A percentile compares a stretch with the other conserved stretches of the same genome.
Conservation (phyloP, 2,113 vertebrate genomes). For the Hypanus sabinus region DNA sequence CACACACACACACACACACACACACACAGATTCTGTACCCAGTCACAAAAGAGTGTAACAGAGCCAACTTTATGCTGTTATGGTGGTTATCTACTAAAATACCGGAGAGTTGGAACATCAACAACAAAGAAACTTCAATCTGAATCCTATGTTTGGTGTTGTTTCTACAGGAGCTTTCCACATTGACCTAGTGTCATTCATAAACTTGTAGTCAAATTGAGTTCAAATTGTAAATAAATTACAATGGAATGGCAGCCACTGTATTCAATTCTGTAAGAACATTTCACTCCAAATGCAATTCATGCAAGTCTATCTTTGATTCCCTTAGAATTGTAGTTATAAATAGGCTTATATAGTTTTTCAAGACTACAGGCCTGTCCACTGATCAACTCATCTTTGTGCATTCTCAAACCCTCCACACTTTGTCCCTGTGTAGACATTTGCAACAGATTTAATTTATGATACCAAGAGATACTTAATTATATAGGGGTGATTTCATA, state of each 20-base stretch:
- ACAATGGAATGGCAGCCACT: too few species aligned
- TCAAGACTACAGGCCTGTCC: not conserved
- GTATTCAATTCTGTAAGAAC: too few species aligned
- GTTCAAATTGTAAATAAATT: too few species aligned
- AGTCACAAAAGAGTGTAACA: too few species aligned
- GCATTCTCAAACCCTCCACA: not conserved
- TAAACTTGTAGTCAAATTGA: not conserved
- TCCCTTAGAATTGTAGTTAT: too few species aligned
- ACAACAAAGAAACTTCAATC: not conserved
- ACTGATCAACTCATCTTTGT: not conserved
- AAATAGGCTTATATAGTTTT: too few species aligned
- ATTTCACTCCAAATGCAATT: too few species aligned
- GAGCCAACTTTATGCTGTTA: too few species aligned
- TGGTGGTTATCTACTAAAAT: not conserved
- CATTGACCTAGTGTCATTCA: not conserved
- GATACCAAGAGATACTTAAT: not conserved
- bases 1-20: too few species aligned
- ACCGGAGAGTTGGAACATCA: not conserved
- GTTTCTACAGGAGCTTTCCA: not conserved
- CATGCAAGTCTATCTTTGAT: too few species aligned
- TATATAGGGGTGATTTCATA: not conserved
- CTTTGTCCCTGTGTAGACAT: too few species aligned
- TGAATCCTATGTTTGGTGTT: not conserved
- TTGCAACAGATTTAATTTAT: not conserved
- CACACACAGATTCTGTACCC: too few species aligned